Percentiles rank a stretch among this genome's conserved stretches.
phyloP scores from a whole-genome alignment of 2,888 invertebrate species.

The Galerucella pusilla region DNA sequence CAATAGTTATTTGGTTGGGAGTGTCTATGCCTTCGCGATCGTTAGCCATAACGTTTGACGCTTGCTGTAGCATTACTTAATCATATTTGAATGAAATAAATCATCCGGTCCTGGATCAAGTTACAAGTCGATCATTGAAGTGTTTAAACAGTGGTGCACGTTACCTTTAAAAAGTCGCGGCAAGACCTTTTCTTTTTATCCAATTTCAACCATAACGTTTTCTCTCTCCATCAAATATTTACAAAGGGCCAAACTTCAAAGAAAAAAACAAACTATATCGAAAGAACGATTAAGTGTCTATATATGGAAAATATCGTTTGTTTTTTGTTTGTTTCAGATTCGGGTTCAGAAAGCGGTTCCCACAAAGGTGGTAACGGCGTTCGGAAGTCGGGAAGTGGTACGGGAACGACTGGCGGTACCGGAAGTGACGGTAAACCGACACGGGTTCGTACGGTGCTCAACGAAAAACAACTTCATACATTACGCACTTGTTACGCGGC shows the following conservation, averaged over 20 bases:
- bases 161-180: constrained; percentile 1
- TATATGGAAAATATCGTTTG: neutral
- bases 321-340: constrained; percentile 72
- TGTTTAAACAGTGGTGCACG: constrained; percentile 22
- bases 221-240: constrained; percentile 15
- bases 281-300: neutral
- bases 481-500: constrained; percentile 97
- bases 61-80: too few relatives aligned
- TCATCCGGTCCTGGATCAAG: neutral
- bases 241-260: constrained; percentile 13
- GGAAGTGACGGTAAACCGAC: constrained; percentile 94
- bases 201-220: constrained; percentile 6
- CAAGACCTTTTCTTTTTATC: neutral
- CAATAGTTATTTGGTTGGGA: too few relatives aligned
- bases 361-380: constrained; percentile 75
- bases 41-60: too few relatives aligned
- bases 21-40: too few relatives aligned
- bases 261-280: neutral
- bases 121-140: constrained; percentile 23
- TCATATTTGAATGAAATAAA: too few relatives aligned
- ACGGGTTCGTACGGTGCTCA: constrained; percentile 97
- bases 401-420: constrained; percentile 65
- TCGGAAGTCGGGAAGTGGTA: constrained; percentile 64
- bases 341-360: constrained; percentile 91
- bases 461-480: constrained; percentile 98